Evolutionary conservation across 2,797 vertebrate genomes (phyloP).

Genomic region (Notoglanidium macrostoma): DNA sequence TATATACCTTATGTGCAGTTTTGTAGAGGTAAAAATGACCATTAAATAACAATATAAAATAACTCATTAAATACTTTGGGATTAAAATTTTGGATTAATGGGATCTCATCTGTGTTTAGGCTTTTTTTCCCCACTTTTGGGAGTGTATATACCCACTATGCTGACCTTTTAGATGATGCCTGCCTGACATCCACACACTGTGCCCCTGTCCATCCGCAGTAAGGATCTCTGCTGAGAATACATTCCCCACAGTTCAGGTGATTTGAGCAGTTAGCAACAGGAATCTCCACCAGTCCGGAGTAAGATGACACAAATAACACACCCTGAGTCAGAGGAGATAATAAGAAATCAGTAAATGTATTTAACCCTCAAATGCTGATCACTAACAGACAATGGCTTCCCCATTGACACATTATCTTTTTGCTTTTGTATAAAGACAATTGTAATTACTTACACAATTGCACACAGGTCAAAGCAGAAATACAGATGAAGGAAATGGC

Average conservation of each 20-base stretch:
- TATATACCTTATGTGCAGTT: too few species aligned
- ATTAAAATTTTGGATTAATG: too few species aligned
- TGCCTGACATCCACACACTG: constrained; percentile 76
- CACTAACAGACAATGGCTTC: background rate
- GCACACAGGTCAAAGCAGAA: background rate
- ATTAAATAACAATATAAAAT: too few species aligned
- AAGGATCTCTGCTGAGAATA: constrained; percentile 91
- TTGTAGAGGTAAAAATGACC: too few species aligned
- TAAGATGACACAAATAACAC: constrained; percentile 86
- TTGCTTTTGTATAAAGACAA: too few species aligned
- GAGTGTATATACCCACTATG: constrained; percentile 12
- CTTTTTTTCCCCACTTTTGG: background rate
- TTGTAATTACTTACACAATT: too few species aligned
- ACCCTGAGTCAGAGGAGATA: constrained; percentile 71
- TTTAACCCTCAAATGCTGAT: background rate
- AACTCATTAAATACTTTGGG: too few species aligned
- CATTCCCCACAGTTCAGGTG: constrained; percentile 94
- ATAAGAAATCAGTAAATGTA: background rate
- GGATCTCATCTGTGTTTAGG: background rate
- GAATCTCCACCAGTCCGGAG: constrained; percentile 83
- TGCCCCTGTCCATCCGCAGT: constrained; percentile 87
- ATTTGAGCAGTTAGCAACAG: constrained; percentile 90
- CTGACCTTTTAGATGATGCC: constrained; percentile 67
- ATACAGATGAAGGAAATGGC: constrained; percentile 1
- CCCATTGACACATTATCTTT: too few species aligned